These are phyloP conservation scores for Cardinalis cardinalis DNA, from an alignment of 2,113 vertebrate species.

Conservation along the genomic window DNA sequence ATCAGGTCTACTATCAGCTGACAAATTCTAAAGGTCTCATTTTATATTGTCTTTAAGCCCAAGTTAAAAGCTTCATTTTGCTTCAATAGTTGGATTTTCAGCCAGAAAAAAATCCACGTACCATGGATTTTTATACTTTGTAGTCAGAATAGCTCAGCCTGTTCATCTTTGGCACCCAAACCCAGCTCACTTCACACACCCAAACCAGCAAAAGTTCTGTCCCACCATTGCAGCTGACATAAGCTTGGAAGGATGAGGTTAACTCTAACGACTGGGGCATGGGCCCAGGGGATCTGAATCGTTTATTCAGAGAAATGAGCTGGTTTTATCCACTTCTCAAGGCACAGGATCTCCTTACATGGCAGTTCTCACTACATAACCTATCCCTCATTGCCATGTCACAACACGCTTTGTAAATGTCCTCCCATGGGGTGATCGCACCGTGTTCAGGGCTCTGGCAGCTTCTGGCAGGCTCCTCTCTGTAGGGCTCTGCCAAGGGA, in stretches of 20 bases:
- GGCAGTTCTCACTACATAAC: background rate
- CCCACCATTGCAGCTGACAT: too few species aligned
- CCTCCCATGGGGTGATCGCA: too few species aligned
- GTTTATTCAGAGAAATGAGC: background rate
- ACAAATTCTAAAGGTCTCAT: background rate
- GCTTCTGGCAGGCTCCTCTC: background rate
- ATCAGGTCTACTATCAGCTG: background rate
- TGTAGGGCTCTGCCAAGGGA: background rate
- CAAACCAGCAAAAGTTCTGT: background rate
- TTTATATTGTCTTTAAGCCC: background rate
- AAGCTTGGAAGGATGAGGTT: background rate
- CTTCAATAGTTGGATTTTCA: background rate
- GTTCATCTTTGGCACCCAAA: background rate
- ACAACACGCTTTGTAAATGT: background rate
- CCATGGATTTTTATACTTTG: background rate
- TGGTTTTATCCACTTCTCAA: background rate
- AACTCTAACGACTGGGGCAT: fast-evolving
- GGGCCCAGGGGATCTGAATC: background rate
- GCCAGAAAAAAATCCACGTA: background rate
- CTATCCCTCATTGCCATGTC: fast-evolving
- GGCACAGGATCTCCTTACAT: too few species aligned
- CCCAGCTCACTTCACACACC: background rate
- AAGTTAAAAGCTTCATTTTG: background rate
- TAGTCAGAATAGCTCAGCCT: background rate
- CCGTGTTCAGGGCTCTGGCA: background rate